A percentile compares a stretch with the other conserved stretches of the same genome.
These are phyloP conservation scores for Eubasilissa regina DNA, from an alignment of 1,140 invertebrate genomes.

Conservation along the genomic window DNA sequence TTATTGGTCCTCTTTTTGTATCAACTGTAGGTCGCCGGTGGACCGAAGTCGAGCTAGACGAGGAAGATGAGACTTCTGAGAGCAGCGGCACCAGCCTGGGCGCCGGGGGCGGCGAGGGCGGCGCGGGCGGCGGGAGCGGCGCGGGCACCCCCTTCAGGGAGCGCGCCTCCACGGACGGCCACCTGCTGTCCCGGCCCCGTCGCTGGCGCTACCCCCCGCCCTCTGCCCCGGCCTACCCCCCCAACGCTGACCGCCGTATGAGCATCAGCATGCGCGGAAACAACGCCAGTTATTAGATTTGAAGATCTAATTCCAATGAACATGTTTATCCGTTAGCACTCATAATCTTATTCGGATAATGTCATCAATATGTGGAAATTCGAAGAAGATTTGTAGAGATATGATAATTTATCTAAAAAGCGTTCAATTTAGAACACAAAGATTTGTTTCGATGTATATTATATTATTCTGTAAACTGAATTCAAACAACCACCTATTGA, in stretches of 20 bases:
- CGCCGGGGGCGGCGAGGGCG: conserved; percentile 51
- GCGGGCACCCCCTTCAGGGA: conserved; percentile 72
- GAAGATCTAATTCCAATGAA: too few relatives aligned
- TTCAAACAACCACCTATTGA: too few relatives aligned
- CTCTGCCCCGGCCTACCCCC: conserved; percentile 62
- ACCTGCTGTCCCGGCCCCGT: conserved; percentile 69
- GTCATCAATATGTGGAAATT: too few relatives aligned
- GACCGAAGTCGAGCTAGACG: conserved; percentile 68
- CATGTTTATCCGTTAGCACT: too few relatives aligned
- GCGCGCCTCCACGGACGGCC: conserved; percentile 77
- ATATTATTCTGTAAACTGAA: too few relatives aligned
- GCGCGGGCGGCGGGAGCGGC: conserved; percentile 47
- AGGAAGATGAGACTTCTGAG: conserved; percentile 63
- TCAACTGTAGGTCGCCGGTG: conserved; percentile 64
- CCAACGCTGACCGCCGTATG: conserved; percentile 71
- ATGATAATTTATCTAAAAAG: too few relatives aligned
- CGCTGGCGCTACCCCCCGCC: conserved; percentile 72
- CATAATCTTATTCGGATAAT: too few relatives aligned
- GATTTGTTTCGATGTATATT: too few relatives aligned
- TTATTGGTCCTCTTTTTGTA: too few relatives aligned
- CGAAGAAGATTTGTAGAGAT: too few relatives aligned
- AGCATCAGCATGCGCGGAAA: conserved; percentile 74
- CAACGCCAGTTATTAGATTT: conserved; percentile 70
- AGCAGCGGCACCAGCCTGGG: conserved; percentile 60
- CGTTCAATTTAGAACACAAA: too few relatives aligned